Base-by-base conservation (phyloP, 2,797 vertebrate genomes). In the Euthynnus affinis region DNA sequence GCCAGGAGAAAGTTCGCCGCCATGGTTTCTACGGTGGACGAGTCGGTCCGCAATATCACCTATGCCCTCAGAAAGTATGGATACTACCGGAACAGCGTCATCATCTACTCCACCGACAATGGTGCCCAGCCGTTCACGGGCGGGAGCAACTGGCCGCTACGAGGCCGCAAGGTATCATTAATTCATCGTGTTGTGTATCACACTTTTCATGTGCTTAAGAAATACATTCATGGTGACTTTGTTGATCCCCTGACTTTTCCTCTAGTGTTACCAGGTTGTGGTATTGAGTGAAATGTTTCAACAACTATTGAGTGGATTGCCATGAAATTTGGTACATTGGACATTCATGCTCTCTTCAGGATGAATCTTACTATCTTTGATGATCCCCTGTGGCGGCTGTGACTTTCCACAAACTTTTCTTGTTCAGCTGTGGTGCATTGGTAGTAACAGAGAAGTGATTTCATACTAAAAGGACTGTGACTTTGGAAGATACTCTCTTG, bases 1-100 rank as follows among this genome's bases (percentile, higher is more conserved):
- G 96, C 96, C 2, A 94, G 98, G 73, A 95, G 98, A 27, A 98
- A 97, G 86, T 98, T 97, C 0, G 96, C 97, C 0, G 98, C 97
- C 81, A 98, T 99, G 96, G 97, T 99, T 37, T 98, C 98, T 1
- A 97, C 97, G 17, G 98, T 99, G 95, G 98, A 99, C 0, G 98
- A 98, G 86, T 96, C 98, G 0, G 98, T 99, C 49, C 96, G 95
- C 46, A 99, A 99, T 22, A 96, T 99, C 88, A 99, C 98, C 52
- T 96, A 97, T 78, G 97, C 97, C 14, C 96, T 99, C 71, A 96
- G 97, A 71, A 98, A 97, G 89, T 96, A 96, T 0, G 97, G 98
- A 0, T 98, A 96, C 89, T 99, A 99, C 18, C 94, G 96, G 71
- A 98, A 99, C 92, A 97, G 96, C 0, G 90, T 99, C 34, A 95